phyloP scores from a whole-genome alignment of 2,888 invertebrate genomes.

The Plebejus melissa region DNA sequence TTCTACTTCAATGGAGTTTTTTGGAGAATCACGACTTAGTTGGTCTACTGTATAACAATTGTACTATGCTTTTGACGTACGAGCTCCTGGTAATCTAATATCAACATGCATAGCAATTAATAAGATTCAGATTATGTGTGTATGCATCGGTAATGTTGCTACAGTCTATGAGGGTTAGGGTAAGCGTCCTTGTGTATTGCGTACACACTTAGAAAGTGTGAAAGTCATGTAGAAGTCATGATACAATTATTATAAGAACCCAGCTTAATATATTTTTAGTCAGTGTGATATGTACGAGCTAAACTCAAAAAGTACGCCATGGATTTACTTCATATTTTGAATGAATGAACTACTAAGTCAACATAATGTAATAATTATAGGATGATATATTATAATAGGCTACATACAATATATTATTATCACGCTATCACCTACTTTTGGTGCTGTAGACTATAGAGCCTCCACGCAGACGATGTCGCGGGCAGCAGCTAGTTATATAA shows the following conservation, averaged over 20 bases:
- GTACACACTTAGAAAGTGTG: no score
- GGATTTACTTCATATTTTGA: no score
- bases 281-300: no score
- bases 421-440: no score
- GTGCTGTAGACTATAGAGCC: no score
- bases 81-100: conserved; percentile 22
- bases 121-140: conserved; percentile 5
- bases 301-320: no score
- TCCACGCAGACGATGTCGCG: no score
- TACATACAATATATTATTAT: no score
- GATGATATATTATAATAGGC: no score
- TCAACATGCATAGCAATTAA: conserved; percentile 13
- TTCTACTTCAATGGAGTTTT: background rate
- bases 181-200: background rate
- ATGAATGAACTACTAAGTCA: no score
- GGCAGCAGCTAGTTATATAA: no score
- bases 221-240: background rate
- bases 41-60: background rate
- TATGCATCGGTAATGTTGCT: background rate
- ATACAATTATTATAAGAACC: background rate
- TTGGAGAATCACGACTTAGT: background rate
- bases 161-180: background rate
- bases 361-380: no score
- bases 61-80: conserved; percentile 13
- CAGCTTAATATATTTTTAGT: background rate